phyloP scores from a whole-genome alignment of 2,888 invertebrate genomes.

The Ctenicera cuprea region DNA sequence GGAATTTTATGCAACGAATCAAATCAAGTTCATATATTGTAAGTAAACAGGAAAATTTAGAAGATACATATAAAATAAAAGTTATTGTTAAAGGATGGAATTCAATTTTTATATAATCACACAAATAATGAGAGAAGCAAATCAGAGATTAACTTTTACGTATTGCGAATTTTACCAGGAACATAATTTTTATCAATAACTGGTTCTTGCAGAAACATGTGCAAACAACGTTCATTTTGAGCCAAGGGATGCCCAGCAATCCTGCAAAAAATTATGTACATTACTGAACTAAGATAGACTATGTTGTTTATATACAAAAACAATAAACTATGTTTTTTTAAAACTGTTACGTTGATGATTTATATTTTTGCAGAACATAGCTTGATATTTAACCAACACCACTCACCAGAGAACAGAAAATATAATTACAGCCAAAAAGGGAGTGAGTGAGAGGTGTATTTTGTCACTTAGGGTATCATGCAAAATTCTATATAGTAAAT shows the following conservation, averaged over 20 bases:
- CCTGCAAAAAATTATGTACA: constrained; percentile 73
- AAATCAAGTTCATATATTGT: constrained; percentile 19
- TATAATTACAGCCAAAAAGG: too few relatives aligned
- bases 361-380: too few relatives aligned
- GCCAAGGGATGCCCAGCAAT: constrained; percentile 99
- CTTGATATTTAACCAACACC: too few relatives aligned
- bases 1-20: not conserved
- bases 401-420: too few relatives aligned
- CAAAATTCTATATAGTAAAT: too few relatives aligned
- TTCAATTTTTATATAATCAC: constrained; percentile 50
- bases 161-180: constrained; percentile 98
- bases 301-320: not conserved
- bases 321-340: too few relatives aligned
- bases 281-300: not conserved
- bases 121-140: constrained; percentile 46
- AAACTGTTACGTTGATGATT: too few relatives aligned
- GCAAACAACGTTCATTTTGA: constrained; percentile 98
- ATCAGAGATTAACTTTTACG: constrained; percentile 75
- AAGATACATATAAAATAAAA: constrained; percentile 31
- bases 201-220: constrained; percentile 99
- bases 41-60: constrained; percentile 12
- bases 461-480: too few relatives aligned
- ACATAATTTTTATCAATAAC: constrained; percentile 99
- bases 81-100: constrained; percentile 52
- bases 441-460: too few relatives aligned